phyloP scores from a whole-genome alignment of 2,888 invertebrate genomes.

The Nymphalis urticae region DNA sequence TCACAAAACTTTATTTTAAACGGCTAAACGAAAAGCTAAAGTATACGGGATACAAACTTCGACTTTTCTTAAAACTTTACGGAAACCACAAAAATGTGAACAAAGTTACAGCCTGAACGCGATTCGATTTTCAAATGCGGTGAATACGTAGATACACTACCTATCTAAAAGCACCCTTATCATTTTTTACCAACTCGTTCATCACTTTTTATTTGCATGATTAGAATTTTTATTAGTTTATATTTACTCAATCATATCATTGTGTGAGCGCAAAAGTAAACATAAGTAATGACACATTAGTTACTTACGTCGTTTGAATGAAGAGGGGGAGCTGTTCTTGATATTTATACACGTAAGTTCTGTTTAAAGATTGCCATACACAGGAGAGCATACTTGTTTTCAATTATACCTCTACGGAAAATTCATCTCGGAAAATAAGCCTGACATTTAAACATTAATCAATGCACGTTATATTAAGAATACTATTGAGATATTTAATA shows the following conservation, averaged over 20 bases:
- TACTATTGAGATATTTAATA: not conserved
- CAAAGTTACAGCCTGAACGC: constrained; percentile 2
- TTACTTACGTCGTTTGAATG: not conserved
- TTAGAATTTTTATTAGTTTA: not conserved
- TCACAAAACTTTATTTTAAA: not conserved
- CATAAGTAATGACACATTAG: not conserved
- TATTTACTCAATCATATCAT: too few relatives aligned
- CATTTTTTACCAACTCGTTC: not conserved
- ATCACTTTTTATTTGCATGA: not conserved
- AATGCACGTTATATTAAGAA: not conserved
- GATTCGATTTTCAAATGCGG: constrained; percentile 8
- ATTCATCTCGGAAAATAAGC: not conserved
- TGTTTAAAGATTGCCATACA: not conserved
- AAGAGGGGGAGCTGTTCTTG: not conserved
- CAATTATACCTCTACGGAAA: not conserved
- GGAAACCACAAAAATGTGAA: constrained; percentile 10
- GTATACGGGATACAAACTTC: constrained; percentile 1
- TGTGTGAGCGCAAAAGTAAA: not conserved
- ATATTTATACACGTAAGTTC: not conserved
- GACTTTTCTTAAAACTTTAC: constrained; percentile 9
- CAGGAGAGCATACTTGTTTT: not conserved
- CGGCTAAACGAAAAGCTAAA: not conserved
- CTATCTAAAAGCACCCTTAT: not conserved
- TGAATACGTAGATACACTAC: not conserved
- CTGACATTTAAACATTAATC: not conserved